Conservation (phyloP, 2,888 invertebrate genomes). For the Poecilobothrus nobilitatus region DNA sequence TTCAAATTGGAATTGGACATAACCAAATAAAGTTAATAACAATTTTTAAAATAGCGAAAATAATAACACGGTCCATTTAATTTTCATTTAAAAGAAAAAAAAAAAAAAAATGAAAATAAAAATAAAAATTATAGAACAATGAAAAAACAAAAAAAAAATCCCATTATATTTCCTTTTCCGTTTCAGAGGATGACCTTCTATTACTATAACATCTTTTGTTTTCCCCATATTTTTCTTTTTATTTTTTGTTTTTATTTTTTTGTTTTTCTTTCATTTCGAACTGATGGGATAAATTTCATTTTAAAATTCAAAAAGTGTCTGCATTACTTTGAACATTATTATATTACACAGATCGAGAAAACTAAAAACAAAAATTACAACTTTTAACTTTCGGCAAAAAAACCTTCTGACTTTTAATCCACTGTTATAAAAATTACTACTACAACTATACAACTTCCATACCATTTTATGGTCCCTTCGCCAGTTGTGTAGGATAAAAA, state of each 20-base stretch:
- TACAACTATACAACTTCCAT: background rate
- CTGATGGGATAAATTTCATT: background rate
- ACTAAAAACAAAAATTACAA: background rate
- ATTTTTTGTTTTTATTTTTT: background rate
- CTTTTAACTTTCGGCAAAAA: background rate
- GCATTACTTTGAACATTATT: too few species aligned
- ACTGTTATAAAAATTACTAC: too few species aligned
- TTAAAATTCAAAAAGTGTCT: constrained; percentile 4
- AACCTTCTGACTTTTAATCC: too few species aligned
- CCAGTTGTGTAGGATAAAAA: background rate
- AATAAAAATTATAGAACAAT: too few species aligned
- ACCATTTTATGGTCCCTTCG: background rate
- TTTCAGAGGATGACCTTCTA: background rate
- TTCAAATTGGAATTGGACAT: too few species aligned
- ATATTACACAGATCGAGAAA: too few species aligned
- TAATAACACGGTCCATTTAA: constrained; percentile 1
- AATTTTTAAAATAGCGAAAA: background rate
- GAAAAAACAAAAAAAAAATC: too few species aligned
- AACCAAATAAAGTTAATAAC: background rate
- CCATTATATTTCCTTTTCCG: too few species aligned
- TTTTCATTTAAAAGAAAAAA: background rate
- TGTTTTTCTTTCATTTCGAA: background rate
- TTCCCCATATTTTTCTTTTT: background rate
- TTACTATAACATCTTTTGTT: background rate
- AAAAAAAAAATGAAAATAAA: background rate